Conservation (phyloP, 2,888 invertebrate species). For the Cabera pusaria region DNA sequence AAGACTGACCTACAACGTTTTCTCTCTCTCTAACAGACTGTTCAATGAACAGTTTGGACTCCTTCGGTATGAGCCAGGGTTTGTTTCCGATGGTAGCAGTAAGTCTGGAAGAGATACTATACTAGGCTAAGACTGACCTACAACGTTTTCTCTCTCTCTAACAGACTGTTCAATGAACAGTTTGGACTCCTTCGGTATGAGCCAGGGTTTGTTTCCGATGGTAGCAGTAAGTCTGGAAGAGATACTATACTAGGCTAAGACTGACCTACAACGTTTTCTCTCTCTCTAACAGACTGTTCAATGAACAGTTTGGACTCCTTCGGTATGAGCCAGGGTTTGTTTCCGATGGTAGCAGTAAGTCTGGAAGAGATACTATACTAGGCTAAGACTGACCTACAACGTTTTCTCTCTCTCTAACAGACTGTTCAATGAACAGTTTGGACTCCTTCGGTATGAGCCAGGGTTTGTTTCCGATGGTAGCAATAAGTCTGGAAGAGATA, state of each 20-base stretch:
- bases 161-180: constrained; percentile 97
- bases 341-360: constrained; percentile 35
- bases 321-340: constrained; percentile 88
- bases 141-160: constrained; percentile 93
- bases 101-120: no score
- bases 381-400: no score
- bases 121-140: no score
- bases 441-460: no score
- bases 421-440: no score
- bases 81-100: constrained; percentile 46
- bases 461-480: no score
- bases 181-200: constrained; percentile 97
- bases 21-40: constrained; percentile 95
- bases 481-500: no score
- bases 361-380: no score
- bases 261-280: constrained; percentile 90
- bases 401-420: no score
- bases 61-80: constrained; percentile 93
- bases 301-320: constrained; percentile 98
- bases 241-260: no score
- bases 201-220: constrained; percentile 77
- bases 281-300: constrained; percentile 95
- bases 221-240: constrained; percentile 17
- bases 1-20: constrained; percentile 88
- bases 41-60: constrained; percentile 97